Base-by-base conservation (phyloP, 2,797 vertebrate species). In the Remorina albescens region DNA sequence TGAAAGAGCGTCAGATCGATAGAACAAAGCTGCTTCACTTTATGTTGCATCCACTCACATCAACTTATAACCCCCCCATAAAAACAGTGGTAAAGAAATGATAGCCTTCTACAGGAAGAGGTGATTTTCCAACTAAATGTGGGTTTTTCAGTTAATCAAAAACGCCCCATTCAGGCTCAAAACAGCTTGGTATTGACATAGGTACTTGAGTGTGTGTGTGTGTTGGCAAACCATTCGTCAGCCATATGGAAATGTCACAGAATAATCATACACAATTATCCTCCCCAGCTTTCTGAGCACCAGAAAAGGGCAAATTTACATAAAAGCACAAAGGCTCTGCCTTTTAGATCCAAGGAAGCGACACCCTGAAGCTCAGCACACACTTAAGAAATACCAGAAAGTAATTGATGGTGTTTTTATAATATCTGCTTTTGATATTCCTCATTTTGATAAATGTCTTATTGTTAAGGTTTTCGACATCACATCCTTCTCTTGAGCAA, bases 251-350 rank as follows among this genome's bases (percentile, higher is more conserved):
- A 92, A 91, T 89, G 87, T 89, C 92, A 91, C 82, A 84, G 83
- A 88, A 80, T 86, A 91, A 92, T 93, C 91, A 91, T 90, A 89
- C 93, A 91, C 88, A 91, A 92, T 94, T 89, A 92, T 90, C 86
- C 70, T 80, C 80, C 83, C 67, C 77, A 72, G 87, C 84, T 86
- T 83, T 83, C 78, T 63, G 62, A 78, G 81, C 73, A 61, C 67
- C 69, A 80, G 81, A 74, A 92, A 93, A 91, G 86, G 86, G 71
- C 88, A 89, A 34, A 93, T 93, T 93, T 90, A 82, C 91, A 95
- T 93, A 90, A 79, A 51, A 71, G 80, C 83, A 90, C 80, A 88
- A 91, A 90, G 85, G 84, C 70, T 71, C 66, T 30, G 63, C 36
- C 81, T 80, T 65, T 76, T 76, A 78, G 61, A 72, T 79, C 36